Base-by-base conservation (phyloP, 1,140 invertebrate genomes). In the Leptinotarsa undecemlineata region DNA sequence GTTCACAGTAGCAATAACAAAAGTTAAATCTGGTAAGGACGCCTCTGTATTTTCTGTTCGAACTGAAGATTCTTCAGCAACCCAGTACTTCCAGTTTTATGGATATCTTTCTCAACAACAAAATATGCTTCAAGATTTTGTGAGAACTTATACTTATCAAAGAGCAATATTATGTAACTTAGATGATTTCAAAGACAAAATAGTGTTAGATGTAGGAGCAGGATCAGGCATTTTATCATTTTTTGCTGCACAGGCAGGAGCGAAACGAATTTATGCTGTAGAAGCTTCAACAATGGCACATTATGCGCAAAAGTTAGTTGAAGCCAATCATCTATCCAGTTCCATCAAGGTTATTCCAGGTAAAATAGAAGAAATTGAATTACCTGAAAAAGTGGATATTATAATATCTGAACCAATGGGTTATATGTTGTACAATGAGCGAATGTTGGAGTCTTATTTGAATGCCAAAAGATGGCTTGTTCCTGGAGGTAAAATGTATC, bases 361-460 rank as follows among this genome's bases (percentile, higher is more conserved):
- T 8, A 99, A 99, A 90, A 97, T 99, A 79, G 98, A 99, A 87
- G 98, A 99, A 88, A 96, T 99, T 63, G 93, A 95, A 74, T 86
- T 99, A 74, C 96, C 97, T 5, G 97, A 99, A 86, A 90, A 90
- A 81, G 97, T 99, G 15, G 98, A 99, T 87, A 92, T 98, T 42
- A 98, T 99, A 81, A 97, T 99, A 76, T 99, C 97, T 11, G 98
- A 99, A 87, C 98, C 98, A 1, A 99, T 99, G 98, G 98, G 98
- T 33, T 99, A 99, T 83, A 99, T 99, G 98, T 87, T 99, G 14
- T 98, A 98, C 83, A 99, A 99, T 87, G 98, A 99, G 87, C 89
- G 98, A 78, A 99, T 99, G 98, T 87, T 99, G 76, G 98, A 99
- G 88, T 98, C 97, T 5, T 99, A 98, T 87, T 87, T 99, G 63